Percentiles rank a stretch among this genome's conserved stretches.
Evolutionary conservation across 2,113 vertebrate species (phyloP).

Genomic region (Trematocara zebra): DNA sequence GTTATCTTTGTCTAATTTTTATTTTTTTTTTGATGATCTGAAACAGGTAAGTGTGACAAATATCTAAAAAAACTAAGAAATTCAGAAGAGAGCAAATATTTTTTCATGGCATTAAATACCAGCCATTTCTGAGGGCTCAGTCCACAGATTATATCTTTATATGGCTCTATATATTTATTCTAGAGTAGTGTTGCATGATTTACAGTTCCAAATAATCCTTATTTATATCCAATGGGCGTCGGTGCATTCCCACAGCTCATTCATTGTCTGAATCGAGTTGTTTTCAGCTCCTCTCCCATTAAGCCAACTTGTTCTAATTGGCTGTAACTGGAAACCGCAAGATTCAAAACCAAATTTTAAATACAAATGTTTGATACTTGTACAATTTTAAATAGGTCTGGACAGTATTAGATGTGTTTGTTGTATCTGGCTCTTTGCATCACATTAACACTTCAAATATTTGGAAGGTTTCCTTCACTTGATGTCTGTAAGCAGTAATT

Average conservation of each 20-base stretch:
- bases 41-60: not conserved
- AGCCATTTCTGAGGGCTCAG: not conserved
- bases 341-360: not conserved
- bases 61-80: not conserved
- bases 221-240: not conserved
- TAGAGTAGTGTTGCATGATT: not conserved
- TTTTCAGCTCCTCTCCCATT: not conserved
- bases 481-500: conserved; percentile 17
- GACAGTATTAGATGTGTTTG: not conserved
- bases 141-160: not conserved
- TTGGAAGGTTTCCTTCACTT: not conserved
- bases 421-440: not conserved
- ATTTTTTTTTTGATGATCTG: not conserved
- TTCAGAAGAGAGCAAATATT: not conserved
- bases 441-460: not conserved
- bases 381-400: not conserved
- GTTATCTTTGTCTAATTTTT: not conserved
- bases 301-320: not conserved
- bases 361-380: not conserved
- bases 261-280: not conserved
- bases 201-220: not conserved
- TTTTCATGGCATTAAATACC: not conserved
- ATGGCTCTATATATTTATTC: not conserved
- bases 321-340: not conserved
- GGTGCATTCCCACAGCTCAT: not conserved